A percentile compares a stretch with the other conserved stretches of the same genome.
These are phyloP conservation scores for Heterodera schachtii DNA, from an alignment of 1,140 invertebrate genomes.

Conservation along the genomic window DNA sequence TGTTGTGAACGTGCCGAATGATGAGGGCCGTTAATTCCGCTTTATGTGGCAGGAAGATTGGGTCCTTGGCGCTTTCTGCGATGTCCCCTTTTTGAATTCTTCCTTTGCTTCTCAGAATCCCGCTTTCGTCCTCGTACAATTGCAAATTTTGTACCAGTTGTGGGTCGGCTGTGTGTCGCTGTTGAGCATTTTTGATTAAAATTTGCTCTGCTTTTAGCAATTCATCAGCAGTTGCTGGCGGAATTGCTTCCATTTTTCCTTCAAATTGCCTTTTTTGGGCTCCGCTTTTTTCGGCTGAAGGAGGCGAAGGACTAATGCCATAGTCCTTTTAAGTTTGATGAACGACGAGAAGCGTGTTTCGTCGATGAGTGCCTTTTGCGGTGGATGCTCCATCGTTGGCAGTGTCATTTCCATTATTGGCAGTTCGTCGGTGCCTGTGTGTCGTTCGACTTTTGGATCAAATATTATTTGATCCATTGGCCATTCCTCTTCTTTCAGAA, in stretches of 20 bases:
- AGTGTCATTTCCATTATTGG: background rate
- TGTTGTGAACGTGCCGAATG: constrained; percentile 14
- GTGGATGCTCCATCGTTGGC: background rate
- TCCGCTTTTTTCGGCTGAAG: background rate
- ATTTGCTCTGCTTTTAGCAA: constrained; percentile 10
- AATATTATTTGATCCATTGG: background rate
- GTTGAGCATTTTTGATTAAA: constrained; percentile 26
- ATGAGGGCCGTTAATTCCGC: constrained; percentile 4
- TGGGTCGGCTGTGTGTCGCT: background rate
- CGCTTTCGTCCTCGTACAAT: constrained; percentile 20
- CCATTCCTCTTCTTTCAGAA: background rate
- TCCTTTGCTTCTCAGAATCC: constrained; percentile 26
- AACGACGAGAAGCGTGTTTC: background rate
- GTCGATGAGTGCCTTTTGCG: background rate
- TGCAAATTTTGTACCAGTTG: constrained; percentile 2
- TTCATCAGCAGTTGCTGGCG: background rate
- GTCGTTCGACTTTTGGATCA: background rate
- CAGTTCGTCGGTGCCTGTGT: background rate
- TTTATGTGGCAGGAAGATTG: constrained; percentile 31
- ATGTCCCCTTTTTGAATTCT: background rate
- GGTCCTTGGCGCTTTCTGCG: constrained; percentile 7
- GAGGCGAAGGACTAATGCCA: background rate
- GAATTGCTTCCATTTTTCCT: constrained; percentile 20
- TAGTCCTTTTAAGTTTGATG: background rate
- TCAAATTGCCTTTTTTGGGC: background rate